phyloP scores from a whole-genome alignment of 2,113 vertebrate species.

The Campylorhamphus procurvoides region DNA sequence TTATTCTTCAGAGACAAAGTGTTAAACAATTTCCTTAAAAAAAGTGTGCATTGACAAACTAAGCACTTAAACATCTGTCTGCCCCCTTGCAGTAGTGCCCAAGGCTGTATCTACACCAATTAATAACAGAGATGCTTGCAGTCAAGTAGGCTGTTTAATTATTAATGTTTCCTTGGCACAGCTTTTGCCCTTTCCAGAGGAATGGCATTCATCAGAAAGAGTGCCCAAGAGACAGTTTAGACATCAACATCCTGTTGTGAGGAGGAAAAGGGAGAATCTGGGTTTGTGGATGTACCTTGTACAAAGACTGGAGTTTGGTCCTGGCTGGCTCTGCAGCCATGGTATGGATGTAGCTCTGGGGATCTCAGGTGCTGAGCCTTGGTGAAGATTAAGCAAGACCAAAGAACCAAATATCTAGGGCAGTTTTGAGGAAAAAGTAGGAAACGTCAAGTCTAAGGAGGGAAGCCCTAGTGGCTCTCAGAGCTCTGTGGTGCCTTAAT shows the following conservation, averaged over 20 bases:
- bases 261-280: background rate
- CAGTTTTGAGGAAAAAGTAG: background rate
- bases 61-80: background rate
- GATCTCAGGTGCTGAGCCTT: background rate
- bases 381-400: background rate
- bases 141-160: background rate
- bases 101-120: background rate
- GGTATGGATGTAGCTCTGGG: background rate
- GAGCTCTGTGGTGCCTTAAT: background rate
- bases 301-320: background rate
- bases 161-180: background rate
- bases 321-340: background rate
- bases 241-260: background rate
- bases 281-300: background rate
- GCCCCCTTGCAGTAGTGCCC: background rate
- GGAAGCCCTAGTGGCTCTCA: background rate
- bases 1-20: background rate
- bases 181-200: background rate
- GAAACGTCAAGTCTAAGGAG: background rate
- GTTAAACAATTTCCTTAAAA: background rate
- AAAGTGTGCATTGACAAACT: background rate
- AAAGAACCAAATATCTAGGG: background rate
- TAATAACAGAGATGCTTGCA: background rate
- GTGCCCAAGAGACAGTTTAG: background rate
- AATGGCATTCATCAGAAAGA: background rate